Conservation (phyloP, 1,140 invertebrate genomes). For the Drosophila nigrodunni region DNA sequence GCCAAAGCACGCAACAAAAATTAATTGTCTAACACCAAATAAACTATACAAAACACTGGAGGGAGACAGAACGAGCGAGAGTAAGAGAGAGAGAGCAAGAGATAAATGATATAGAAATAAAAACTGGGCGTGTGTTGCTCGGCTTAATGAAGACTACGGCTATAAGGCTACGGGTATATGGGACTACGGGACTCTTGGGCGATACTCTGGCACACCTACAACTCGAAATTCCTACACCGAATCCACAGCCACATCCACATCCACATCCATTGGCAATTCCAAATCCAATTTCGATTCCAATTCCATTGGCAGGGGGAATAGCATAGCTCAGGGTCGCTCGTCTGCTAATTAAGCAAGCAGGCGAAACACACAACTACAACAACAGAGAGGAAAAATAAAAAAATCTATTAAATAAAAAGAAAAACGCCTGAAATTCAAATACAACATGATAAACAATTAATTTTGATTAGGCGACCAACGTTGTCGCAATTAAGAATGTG, state of each 20-base stretch:
- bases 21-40: constrained; percentile 84
- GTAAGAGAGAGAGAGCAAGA: not conserved
- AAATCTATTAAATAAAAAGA: constrained; percentile 45
- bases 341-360: constrained; percentile 71
- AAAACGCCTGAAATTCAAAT: constrained; percentile 79
- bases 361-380: constrained; percentile 6
- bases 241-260: not conserved
- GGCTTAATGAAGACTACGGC: constrained; percentile 40
- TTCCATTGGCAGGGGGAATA: constrained; percentile 15
- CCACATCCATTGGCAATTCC: not conserved
- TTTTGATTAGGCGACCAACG: constrained; percentile 73
- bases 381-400: not conserved
- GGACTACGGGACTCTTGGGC: constrained; percentile 25
- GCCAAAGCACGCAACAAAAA: constrained; percentile 80
- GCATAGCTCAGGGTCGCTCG: constrained; percentile 40
- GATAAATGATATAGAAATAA: constrained; percentile 35
- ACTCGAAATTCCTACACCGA: constrained; percentile 15
- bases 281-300: constrained; percentile 4
- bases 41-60: constrained; percentile 59
- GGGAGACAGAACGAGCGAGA: constrained; percentile 4
- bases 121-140: constrained; percentile 57
- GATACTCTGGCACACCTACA: constrained; percentile 65
- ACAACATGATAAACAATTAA: constrained; percentile 83
- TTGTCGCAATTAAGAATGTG: constrained; percentile 67
- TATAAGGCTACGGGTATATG: constrained; percentile 15